Percentiles rank a stretch among this genome's conserved stretches.
Evolutionary conservation across 2,113 vertebrate species (phyloP).

Genomic region (Chaetorhynchus papuensis): DNA sequence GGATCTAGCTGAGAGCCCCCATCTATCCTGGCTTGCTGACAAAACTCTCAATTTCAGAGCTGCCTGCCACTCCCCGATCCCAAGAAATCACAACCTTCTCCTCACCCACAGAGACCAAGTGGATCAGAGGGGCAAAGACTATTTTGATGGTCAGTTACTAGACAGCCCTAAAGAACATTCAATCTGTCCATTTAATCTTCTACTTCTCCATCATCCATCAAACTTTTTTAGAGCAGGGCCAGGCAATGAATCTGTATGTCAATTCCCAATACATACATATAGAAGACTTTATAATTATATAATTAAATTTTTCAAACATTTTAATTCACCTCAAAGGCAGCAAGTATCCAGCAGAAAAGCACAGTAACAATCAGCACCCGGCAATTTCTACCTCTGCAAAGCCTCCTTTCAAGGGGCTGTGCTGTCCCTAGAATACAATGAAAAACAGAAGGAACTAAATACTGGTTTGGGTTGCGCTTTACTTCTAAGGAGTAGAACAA

Average conservation of each 20-base stretch:
- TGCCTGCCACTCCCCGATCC: background rate
- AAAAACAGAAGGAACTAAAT: background rate
- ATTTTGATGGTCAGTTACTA: background rate
- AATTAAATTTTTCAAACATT: background rate
- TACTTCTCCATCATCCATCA: accelerated
- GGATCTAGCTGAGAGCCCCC: background rate
- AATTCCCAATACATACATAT: background rate
- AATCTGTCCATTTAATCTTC: background rate
- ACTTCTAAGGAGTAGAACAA: background rate
- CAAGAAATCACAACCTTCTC: background rate
- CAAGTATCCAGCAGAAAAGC: background rate
- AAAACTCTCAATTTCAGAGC: background rate
- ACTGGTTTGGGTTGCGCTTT: background rate
- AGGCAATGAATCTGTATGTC: background rate
- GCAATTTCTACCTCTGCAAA: background rate
- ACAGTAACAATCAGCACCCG: background rate
- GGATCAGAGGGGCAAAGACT: background rate
- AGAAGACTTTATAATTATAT: background rate
- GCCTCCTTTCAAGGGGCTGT: background rate
- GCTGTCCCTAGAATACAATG: background rate
- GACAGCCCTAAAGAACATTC: background rate
- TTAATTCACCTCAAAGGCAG: background rate
- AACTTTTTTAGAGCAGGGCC: background rate
- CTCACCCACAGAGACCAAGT: background rate
- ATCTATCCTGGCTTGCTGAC: background rate